These are phyloP conservation scores for Bothrops jararaca DNA, from an alignment of 2,113 vertebrate genomes.

Conservation along the genomic window DNA sequence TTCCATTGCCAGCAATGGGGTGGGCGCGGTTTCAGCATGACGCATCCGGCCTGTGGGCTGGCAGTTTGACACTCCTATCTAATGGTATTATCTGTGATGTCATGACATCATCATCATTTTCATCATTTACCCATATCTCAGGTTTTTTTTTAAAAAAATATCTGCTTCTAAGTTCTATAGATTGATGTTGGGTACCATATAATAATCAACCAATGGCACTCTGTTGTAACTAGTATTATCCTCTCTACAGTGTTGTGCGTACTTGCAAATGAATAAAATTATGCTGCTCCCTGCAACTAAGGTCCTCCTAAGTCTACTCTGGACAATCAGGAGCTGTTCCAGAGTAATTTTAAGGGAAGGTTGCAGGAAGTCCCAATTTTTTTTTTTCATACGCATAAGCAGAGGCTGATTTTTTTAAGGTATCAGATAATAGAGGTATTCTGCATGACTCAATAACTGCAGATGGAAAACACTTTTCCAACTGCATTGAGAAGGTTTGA, in stretches of 20 bases:
- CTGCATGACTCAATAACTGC: neutral
- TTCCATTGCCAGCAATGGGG: no score
- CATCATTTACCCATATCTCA: neutral
- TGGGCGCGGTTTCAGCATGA: no score
- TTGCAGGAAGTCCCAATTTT: neutral
- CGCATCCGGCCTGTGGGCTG: fast-evolving
- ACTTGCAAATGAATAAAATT: neutral
- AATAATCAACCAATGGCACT: neutral
- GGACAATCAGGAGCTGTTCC: neutral
- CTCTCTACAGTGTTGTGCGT: neutral
- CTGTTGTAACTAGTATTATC: neutral
- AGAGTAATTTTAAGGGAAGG: neutral
- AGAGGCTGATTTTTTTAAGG: neutral
- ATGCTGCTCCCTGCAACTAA: neutral
- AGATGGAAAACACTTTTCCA: neutral
- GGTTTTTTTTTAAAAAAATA: neutral
- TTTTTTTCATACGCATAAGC: neutral
- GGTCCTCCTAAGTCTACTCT: neutral
- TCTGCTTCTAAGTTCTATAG: neutral
- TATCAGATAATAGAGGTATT: neutral
- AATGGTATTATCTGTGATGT: neutral
- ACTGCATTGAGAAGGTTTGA: neutral
- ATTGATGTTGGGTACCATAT: neutral
- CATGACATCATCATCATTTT: neutral
- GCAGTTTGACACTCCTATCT: no score